A percentile compares a stretch with the other conserved stretches of the same genome.
Evolutionary conservation across 2,888 invertebrate genomes (phyloP).

Genomic region (Sphecodes monilicornis): DNA sequence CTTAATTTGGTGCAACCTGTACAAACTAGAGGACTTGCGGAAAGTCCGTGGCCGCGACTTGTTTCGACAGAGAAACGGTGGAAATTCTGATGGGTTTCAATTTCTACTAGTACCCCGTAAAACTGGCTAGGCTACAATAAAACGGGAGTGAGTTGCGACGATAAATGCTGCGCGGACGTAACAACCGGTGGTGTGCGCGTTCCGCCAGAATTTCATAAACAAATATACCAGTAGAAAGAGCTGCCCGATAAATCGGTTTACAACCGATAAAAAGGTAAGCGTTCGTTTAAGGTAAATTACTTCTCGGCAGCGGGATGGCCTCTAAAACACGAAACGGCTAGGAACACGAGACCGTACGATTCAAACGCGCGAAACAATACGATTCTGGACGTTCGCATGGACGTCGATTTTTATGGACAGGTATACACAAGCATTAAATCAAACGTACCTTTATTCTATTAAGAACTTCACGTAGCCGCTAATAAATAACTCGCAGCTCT

Average conservation of each 20-base stretch:
- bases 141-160: slow-evolving; percentile 1
- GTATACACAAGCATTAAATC: background rate
- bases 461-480: background rate
- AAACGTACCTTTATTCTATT: background rate
- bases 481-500: background rate
- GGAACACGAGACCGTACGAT: background rate
- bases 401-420: background rate
- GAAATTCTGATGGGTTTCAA: slow-evolving; percentile 39
- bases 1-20: background rate
- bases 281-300: background rate
- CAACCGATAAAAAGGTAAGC: slow-evolving; percentile 2
- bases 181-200: background rate
- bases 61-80: slow-evolving; percentile 32
- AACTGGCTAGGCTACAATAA: slow-evolving; percentile 18
- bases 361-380: background rate
- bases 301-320: background rate
- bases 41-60: background rate
- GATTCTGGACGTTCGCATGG: background rate
- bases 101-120: slow-evolving; percentile 35
- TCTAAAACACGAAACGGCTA: background rate
- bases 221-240: background rate
- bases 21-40: background rate
- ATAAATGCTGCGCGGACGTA: too few species aligned
- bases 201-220: slow-evolving; percentile 14
- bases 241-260: background rate